Conservation (phyloP, 2,113 vertebrate species). For the Forbesichthys agassizii region DNA sequence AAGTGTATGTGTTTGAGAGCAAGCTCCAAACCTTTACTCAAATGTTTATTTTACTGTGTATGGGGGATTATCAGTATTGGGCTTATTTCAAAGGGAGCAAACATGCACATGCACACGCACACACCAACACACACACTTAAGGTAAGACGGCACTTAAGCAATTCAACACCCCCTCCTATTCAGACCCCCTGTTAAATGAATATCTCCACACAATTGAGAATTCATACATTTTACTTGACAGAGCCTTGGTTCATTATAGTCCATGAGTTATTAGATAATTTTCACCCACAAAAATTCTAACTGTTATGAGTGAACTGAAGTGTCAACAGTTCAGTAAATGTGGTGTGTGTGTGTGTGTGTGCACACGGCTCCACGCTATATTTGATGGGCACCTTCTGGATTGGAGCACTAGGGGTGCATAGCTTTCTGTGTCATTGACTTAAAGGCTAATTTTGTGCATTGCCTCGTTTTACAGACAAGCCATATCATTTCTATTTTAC, state of each 20-base stretch:
- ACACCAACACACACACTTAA: neutral
- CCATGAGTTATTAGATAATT: slow-evolving; percentile 76
- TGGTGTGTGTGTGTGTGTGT: slow-evolving; percentile 15
- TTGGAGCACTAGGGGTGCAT: neutral
- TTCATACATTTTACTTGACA: slow-evolving; percentile 71
- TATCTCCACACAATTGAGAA: slow-evolving; percentile 61
- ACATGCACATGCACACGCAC: slow-evolving; percentile 12
- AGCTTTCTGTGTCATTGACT: neutral
- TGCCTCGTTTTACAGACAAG: neutral
- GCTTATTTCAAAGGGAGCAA: too few species aligned
- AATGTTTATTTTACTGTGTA: too few species aligned
- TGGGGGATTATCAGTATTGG: too few species aligned
- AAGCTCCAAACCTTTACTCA: too few species aligned
- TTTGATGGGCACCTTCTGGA: slow-evolving; percentile 60
- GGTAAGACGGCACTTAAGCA: slow-evolving; percentile 4
- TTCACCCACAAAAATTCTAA: slow-evolving; percentile 67
- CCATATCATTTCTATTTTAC: neutral
- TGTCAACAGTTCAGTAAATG: slow-evolving; percentile 69
- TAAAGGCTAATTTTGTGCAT: neutral
- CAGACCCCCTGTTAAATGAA: slow-evolving; percentile 59
- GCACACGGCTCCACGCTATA: slow-evolving; percentile 37
- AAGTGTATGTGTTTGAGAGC: too few species aligned
- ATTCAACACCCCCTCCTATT: slow-evolving; percentile 27
- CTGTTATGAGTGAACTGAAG: slow-evolving; percentile 71
- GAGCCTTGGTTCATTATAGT: slow-evolving; percentile 69